Evolutionary conservation across 2,888 invertebrate species (phyloP), one percentile per base, ranked within the genome.

Genomic region (Formica aserva): DNA sequence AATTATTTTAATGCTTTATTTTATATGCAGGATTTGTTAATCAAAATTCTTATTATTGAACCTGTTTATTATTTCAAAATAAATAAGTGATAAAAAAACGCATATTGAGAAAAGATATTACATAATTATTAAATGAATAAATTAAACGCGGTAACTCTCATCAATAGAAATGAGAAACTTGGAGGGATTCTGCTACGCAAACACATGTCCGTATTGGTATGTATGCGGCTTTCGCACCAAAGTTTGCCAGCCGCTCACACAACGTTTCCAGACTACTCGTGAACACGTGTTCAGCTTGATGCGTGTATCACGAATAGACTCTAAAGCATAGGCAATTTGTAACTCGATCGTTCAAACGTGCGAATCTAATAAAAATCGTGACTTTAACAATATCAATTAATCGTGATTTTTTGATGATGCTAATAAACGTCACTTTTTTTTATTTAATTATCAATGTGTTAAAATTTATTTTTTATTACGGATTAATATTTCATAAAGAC

Each of bases 271-370:
- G 60, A 45, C 45, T 72, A 78, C 72, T 80, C 72, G 22, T 35
- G 72, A 72, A 80, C 78, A 80, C 78, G 72, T 72, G 78, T 80
- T 80, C 78, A 72, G 60, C 78, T 78, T 60, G 32, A n/a, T 62
- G 78, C 72, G 45, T 78, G 78, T 80, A 60, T 60, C 72, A 35
- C 26, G 26, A 48, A 41, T 77, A 57, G 52, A 77, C 26, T 62
- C 60, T 32, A 62, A 80, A 80, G 72, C 35, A 72, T n/a, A 22
- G 26, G 45, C 72, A 80, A 72, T 80, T 80, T 80, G n/a, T 35
- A 80, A 72, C 78, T 71, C 48, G 26, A 6, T 22, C 48, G 60
- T 60, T 52, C 52, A 45, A 11, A 45, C 26, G 26, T 65, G 13
- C n/a, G n/a, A n/a, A 32, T 71, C 32, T 32, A 78, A 78, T 67